Evolutionary conservation across 2,113 vertebrate species (phyloP), one percentile per base, ranked within the genome.

Genomic region (Coturnix japonica): DNA sequence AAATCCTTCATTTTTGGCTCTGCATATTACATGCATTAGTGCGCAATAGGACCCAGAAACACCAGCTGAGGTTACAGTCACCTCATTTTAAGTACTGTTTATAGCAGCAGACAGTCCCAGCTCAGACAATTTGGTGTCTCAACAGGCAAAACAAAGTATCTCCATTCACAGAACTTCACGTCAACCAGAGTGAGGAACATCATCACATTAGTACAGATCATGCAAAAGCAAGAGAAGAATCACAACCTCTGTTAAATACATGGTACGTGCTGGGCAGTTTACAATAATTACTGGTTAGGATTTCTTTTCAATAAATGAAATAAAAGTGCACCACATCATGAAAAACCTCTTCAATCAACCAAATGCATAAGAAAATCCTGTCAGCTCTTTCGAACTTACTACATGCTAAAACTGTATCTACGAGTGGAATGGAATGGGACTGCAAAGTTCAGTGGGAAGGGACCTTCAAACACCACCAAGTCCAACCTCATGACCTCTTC

Each of bases 61-160:
- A 85, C 37, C 31, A 80, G 79, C 71, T 87, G 92, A 94, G 81
- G 72, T 82, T 91, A 93, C 23, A 90, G 69, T 81, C 89, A 91
- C 67, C 89, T 93, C 81, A 92, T 91, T 91, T 90, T 72, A 95
- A 88, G 70, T 43, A 79, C 51, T 85, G 78, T 67, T 95, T 85
- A 87, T 85, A 87, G 78, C 20, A 89, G 91, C 46, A 94, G 85
- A 73, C 43, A 89, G 87, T 85, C 81, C 71, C 73, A 90, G 78
- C 78, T 92, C 92, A 90, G 79, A 95, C 54, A 91, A 76, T 39
- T 77, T 61, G 60, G 78, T 53, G 47, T 92, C 91, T 96, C 84
- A 94, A 87, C 7, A 93, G 78, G 89, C 81, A 93, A 93, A 96
- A 96, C 86, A 94, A 96, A 94, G 94, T 91, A 89, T 89, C 81